Evolutionary conservation across 2,888 invertebrate genomes (phyloP).

Genomic region (Adineta ricciae): DNA sequence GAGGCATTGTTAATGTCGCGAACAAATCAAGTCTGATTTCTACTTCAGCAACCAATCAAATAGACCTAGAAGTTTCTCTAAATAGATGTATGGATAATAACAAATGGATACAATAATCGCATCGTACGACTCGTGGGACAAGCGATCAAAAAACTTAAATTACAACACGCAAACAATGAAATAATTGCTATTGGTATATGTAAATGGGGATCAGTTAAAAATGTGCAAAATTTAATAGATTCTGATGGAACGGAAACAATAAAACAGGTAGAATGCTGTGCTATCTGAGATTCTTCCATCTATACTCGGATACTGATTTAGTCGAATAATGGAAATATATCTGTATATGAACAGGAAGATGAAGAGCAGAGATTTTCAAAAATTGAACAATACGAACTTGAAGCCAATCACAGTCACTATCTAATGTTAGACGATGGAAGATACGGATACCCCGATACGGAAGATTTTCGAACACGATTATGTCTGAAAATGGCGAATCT

Average conservation of each 20-base stretch:
- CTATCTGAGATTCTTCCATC: too few species aligned
- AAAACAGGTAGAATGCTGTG: too few species aligned
- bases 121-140: background rate
- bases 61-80: too few species aligned
- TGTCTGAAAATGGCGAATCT: background rate
- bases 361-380: background rate
- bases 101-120: background rate
- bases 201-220: background rate
- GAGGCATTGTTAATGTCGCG: too few species aligned
- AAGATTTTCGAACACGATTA: background rate
- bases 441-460: background rate
- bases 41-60: too few species aligned
- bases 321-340: too few species aligned
- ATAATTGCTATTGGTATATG: background rate
- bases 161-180: background rate
- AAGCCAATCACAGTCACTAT: background rate
- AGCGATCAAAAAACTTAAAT: background rate
- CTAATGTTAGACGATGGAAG: background rate
- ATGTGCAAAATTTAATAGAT: background rate
- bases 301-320: too few species aligned
- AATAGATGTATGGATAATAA: background rate
- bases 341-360: background rate
- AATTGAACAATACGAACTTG: background rate
- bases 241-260: too few species aligned
- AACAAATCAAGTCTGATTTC: too few species aligned